Conservation (phyloP, 2,888 invertebrate genomes). For the Zygothrica quintamaculata region DNA sequence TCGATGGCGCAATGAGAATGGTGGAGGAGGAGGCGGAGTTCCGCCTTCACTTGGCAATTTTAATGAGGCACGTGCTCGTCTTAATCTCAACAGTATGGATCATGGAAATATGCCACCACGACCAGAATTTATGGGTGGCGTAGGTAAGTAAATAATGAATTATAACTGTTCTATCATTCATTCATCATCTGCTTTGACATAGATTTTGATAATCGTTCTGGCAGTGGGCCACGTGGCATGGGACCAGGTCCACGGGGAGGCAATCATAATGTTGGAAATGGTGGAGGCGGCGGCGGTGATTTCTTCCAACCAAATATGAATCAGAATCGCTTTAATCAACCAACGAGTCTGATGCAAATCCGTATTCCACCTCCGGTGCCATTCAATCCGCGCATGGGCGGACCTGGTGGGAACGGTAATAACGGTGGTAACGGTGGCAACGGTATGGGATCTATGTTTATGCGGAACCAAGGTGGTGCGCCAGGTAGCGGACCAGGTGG, state of each 20-base stretch:
- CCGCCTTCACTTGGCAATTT: slow-evolving; percentile 48
- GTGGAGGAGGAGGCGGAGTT: slow-evolving; percentile 59
- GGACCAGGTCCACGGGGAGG: slow-evolving; percentile 62
- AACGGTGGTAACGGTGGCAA: slow-evolving; percentile 51
- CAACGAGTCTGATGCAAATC: slow-evolving; percentile 83
- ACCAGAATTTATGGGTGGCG: slow-evolving; percentile 80
- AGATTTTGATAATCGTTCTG: slow-evolving; percentile 82
- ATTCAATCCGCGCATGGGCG: slow-evolving; percentile 82
- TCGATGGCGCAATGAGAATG: slow-evolving; percentile 72
- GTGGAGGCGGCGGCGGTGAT: slow-evolving; percentile 57
- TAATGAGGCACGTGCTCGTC: slow-evolving; percentile 69
- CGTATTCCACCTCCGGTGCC: slow-evolving; percentile 82
- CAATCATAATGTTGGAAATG: slow-evolving; percentile 65
- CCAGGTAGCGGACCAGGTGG: slow-evolving; percentile 58
- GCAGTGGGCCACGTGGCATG: slow-evolving; percentile 40
- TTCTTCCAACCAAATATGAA: slow-evolving; percentile 82
- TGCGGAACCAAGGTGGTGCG: slow-evolving; percentile 67
- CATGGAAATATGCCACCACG: slow-evolving; percentile 71
- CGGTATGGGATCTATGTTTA: slow-evolving; percentile 68
- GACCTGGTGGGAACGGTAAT: too few species aligned
- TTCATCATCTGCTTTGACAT: neutral
- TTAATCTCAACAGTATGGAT: slow-evolving; percentile 75
- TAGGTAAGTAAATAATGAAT: slow-evolving; percentile 42
- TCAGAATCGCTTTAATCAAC: slow-evolving; percentile 84
- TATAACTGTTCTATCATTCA: too few species aligned